Evolutionary conservation across 2,888 invertebrate genomes (phyloP), one percentile per base, ranked within the genome.

Genomic region (Drepanosiphum platanoidis): DNA sequence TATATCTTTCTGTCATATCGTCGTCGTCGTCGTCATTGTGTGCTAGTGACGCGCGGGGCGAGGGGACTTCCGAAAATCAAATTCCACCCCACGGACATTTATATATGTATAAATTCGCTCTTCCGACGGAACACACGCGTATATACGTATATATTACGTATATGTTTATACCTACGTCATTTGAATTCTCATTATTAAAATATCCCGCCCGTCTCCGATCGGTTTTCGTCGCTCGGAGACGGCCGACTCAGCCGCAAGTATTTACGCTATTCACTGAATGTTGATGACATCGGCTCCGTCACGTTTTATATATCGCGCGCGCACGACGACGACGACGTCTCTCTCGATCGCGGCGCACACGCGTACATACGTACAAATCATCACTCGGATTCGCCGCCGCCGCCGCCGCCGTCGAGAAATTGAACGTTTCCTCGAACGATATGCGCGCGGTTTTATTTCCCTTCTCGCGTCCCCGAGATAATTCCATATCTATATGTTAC

Each of bases 181-280:
- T 66, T 30, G 74, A 83, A 74, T 83, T 83, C 83, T 75, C 83
- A 66, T 83, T 83, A 83, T 83, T 83, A 27, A 83, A 83, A 83
- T 83, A 75, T 83, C 74, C 34, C n/a, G 30, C 34, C 15, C 18
- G 30, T 68, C 32, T 68, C 15, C 70, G 70, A 80, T 80, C 80
- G 74, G 83, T 74, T 83, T 46, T 34, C 27, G 66, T 27, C 36
- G 22, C 52, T 42, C 66, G 34, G 15, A 42, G 36, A 27, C 58
- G 75, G 36, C 15, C 34, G 77, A 27, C 30, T 18, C 27, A 27
- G 36, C 75, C 75, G 52, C 70, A 52, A 80, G 70, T 80, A 83
- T 83, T 72, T 66, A 34, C 66, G 83, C 74, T 83, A 83, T 83
- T 83, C 74, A 46, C 27, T 46, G 83, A 83, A 83, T 83, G 72